These are phyloP conservation scores for Drosophila aldrichi DNA, from an alignment of 2,888 invertebrate species.

Conservation along the genomic window DNA sequence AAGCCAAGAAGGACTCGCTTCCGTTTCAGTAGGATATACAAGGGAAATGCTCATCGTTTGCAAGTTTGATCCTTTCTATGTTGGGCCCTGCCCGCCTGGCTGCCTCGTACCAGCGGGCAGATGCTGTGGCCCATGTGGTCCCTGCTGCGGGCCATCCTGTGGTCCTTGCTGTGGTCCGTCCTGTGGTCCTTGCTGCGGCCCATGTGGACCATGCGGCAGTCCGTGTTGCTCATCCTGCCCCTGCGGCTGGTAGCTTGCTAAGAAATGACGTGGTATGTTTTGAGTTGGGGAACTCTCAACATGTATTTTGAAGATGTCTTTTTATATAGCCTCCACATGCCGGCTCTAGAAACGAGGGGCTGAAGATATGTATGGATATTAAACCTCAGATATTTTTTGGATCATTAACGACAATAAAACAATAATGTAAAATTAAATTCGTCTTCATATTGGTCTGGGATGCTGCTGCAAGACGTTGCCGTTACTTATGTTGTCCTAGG, in stretches of 20 bases:
- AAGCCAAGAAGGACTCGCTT: neutral
- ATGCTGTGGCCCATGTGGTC: constrained; percentile 28
- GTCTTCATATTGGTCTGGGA: neutral
- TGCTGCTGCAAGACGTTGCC: constrained; percentile 7
- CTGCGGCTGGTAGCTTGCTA: constrained; percentile 33
- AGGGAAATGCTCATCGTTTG: constrained; percentile 48
- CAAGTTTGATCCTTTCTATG: constrained; percentile 63
- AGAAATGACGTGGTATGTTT: neutral
- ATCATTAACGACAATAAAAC: constrained; percentile 3
- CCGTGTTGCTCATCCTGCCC: constrained; percentile 38
- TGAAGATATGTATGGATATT: constrained; percentile 39
- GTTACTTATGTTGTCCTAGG: constrained; percentile 68
- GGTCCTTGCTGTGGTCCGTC: constrained; percentile 19
- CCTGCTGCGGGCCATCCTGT: constrained; percentile 23
- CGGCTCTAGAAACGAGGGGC: constrained; percentile 12
- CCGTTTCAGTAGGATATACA: neutral
- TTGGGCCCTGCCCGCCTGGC: constrained; percentile 68
- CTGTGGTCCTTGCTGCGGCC: constrained; percentile 31
- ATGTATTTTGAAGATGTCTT: neutral
- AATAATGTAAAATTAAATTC: neutral
- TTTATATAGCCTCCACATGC: neutral
- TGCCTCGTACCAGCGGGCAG: constrained; percentile 31
- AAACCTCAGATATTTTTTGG: constrained; percentile 8
- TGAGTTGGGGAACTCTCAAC: neutral
- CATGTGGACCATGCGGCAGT: constrained; percentile 45